These are phyloP conservation scores for Atractosteus spatula DNA, from an alignment of 2,113 vertebrate genomes.

Conservation along the genomic window DNA sequence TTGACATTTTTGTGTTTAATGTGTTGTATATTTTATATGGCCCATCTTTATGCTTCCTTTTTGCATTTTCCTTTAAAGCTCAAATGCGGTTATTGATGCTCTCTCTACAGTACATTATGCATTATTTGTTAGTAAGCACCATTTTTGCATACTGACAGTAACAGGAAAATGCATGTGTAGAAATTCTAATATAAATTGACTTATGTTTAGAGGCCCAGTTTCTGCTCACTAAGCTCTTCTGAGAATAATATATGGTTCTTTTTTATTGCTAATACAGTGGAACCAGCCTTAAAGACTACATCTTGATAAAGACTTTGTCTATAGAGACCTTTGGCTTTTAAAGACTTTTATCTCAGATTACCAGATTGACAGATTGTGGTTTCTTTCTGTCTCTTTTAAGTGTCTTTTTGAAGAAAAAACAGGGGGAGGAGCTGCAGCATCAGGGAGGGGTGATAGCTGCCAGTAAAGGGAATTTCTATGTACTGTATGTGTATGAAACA, in stretches of 20 bases:
- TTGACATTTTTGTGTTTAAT: constrained; percentile 76
- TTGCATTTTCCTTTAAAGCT: constrained; percentile 90
- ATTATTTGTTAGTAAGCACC: constrained; percentile 98
- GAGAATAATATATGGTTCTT: constrained; percentile 84
- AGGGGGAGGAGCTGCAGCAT: constrained; percentile 36
- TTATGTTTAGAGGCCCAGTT: constrained; percentile 85
- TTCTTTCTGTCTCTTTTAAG: constrained; percentile 66
- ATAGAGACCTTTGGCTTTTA: constrained; percentile 58
- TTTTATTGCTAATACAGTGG: constrained; percentile 89
- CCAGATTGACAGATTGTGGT: constrained; percentile 61
- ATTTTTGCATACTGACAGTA: constrained; percentile 99
- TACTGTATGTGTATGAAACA: too few relatives aligned
- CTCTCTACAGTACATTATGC: constrained; percentile 93
- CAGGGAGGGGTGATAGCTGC: constrained; percentile 49
- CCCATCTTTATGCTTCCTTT: constrained; percentile 64
- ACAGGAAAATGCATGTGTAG: constrained; percentile 99
- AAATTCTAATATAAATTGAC: constrained; percentile 99
- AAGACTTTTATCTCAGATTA: constrained; percentile 72
- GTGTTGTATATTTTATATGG: constrained; percentile 66
- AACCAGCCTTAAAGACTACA: constrained; percentile 56
- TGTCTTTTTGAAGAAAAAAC: constrained; percentile 51
- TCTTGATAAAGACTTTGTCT: constrained; percentile 39
- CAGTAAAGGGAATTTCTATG: constrained; percentile 44
- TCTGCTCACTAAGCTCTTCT: constrained; percentile 97
- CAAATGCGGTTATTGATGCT: constrained; percentile 90